phyloP scores from a whole-genome alignment of 2,888 invertebrate species.

The Ormyrus nitidulus region DNA sequence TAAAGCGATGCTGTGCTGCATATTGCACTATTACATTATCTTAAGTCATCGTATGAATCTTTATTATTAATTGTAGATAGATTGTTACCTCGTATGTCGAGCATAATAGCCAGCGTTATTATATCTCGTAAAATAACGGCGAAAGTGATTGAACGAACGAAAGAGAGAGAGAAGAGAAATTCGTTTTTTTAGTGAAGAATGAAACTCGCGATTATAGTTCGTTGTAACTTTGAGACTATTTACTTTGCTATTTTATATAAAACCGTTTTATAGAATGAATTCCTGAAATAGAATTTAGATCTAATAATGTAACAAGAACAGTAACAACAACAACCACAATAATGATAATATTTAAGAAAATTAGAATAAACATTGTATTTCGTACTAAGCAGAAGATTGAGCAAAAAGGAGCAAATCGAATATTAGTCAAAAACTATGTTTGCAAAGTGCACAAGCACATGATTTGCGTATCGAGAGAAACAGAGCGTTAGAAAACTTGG shows the following conservation, averaged over 20 bases:
- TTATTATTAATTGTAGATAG: conserved; percentile 48
- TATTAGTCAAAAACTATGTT: conserved; percentile 10
- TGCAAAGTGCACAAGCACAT: background rate
- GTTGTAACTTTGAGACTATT: conserved; percentile 48
- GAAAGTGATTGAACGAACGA: background rate
- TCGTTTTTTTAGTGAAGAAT: conserved; percentile 21
- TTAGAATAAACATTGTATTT: conserved; percentile 27
- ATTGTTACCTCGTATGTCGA: conserved; percentile 41
- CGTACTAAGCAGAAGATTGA: conserved; percentile 11
- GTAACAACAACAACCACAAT: conserved; percentile 36
- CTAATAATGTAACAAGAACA: conserved; percentile 12
- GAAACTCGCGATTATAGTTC: conserved; percentile 34
- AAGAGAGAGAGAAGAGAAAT: conserved; percentile 12
- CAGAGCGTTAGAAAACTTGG: conserved; percentile 11
- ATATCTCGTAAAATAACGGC: conserved; percentile 1
- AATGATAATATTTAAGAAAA: conserved; percentile 19
- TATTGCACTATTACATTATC: conserved; percentile 33
- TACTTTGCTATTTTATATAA: conserved; percentile 53
- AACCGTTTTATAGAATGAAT: conserved; percentile 47
- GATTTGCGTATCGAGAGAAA: background rate
- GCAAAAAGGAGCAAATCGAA: background rate
- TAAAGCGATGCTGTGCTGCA: conserved; percentile 33
- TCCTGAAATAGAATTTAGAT: conserved; percentile 22
- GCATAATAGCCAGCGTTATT: conserved; percentile 9
- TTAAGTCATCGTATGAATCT: conserved; percentile 40